Conservation (phyloP, 2,113 vertebrate genomes). For the Opisthocomus hoazin region DNA sequence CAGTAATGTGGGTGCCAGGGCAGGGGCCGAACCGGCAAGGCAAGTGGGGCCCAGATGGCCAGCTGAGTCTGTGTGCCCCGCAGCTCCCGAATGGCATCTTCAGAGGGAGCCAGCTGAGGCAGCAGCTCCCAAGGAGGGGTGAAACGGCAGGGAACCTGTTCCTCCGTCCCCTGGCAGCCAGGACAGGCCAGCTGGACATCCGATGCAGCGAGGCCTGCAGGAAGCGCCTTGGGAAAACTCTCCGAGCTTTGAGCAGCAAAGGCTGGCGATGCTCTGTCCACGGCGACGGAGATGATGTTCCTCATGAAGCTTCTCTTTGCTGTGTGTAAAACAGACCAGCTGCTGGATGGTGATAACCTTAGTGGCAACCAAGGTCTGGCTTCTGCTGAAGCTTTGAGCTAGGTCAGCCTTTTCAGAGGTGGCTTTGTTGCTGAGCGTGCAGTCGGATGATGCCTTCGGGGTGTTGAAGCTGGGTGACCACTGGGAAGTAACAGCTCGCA, state of each 20-base stretch:
- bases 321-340: neutral
- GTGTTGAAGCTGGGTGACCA: neutral
- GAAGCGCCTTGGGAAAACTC: neutral
- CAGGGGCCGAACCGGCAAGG: neutral
- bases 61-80: neutral
- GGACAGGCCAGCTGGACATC: neutral
- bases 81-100: neutral
- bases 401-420: neutral
- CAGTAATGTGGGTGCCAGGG: neutral
- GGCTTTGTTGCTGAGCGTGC: neutral
- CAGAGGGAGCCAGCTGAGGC: neutral
- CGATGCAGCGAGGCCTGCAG: neutral
- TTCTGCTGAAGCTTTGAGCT: neutral
- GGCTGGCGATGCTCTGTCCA: neutral
- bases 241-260: neutral
- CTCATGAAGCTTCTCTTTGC: neutral
- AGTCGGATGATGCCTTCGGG: fast-evolving
- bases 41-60: neutral
- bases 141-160: neutral
- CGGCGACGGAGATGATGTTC: neutral
- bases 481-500: neutral
- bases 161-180: neutral
- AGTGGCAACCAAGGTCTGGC: neutral
- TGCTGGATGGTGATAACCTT: neutral
- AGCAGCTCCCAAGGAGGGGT: neutral